Conservation (phyloP, 2,888 invertebrate genomes). For the Drosophila vallismaia region DNA sequence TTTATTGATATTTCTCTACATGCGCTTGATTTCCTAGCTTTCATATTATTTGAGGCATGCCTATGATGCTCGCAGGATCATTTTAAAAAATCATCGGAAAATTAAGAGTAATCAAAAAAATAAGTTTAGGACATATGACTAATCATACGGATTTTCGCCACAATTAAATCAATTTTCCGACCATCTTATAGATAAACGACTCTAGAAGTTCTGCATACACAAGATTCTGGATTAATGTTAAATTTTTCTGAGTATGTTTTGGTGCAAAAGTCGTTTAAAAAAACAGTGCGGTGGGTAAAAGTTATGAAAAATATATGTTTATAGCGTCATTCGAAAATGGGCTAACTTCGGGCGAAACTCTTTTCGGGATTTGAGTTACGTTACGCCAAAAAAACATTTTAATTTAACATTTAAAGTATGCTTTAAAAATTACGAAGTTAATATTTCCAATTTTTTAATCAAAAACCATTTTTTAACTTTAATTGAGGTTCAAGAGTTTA, state of each 20-base stretch:
- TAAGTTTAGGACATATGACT: conserved; percentile 82
- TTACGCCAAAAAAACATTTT: no score
- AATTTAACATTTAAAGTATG: no score
- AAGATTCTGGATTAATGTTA: conserved; percentile 5
- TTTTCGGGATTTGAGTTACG: no score
- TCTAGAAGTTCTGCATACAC: conserved; percentile 17
- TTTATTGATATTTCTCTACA: conserved; percentile 36
- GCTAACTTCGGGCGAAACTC: not conserved
- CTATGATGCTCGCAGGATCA: conserved; percentile 49
- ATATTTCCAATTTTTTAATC: no score
- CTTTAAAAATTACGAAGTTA: no score
- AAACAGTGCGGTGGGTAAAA: conserved; percentile 24
- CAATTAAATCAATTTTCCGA: not conserved
- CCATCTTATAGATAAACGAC: conserved; percentile 8
- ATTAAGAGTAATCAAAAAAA: conserved; percentile 20
- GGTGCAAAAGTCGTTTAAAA: conserved; percentile 26
- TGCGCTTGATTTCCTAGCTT: conserved; percentile 43
- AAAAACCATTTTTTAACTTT: no score
- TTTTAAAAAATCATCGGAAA: conserved; percentile 40
- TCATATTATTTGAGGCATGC: conserved; percentile 47
- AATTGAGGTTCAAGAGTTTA: no score
- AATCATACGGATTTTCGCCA: not conserved
- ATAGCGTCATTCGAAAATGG: not conserved
- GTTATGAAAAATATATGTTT: not conserved
- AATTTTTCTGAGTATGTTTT: conserved; percentile 7